Evolutionary conservation across 2,113 vertebrate genomes (phyloP), one percentile per base, ranked within the genome.

Genomic region (Rhizomys pruinosus): DNA sequence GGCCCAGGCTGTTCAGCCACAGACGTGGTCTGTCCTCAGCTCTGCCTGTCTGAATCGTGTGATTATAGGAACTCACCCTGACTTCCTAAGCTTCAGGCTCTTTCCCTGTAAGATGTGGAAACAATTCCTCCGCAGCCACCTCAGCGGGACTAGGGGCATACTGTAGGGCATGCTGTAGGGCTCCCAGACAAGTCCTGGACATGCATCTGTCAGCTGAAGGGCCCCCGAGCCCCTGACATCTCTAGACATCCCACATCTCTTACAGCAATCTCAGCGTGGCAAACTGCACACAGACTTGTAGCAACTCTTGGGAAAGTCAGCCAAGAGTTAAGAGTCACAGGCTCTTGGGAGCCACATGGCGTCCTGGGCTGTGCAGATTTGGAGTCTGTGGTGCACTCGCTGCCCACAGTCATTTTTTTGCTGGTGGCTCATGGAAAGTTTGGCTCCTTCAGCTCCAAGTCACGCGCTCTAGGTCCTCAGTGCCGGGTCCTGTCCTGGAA

Each of bases 351-450:
- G 59, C 55, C 63, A 73, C 84, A 85, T 11, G 42, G 94, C 91
- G 89, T 87, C 69, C 20, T 37, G 39, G 34, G 20, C 27, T 55
- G 59, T 85, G 47, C 81, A 82, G 39, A 63, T 82, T 79, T 59
- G 0, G 17, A 52, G 74, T 74, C 85, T 97, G 93, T 2, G 44
- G 96, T 81, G 80, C 17, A 5, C 66, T 57, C 17, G 7, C 66
- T 57, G 15, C 88, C 74, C 87, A 89, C 74, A 44, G 39, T 97
- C 87, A 95, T 95, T 90, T 92, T 37, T 96, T 96, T 91, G 20
- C n/a, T 3, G 0, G 82, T 95, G 90, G 95, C 97, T 98, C 98
- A 98, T 98, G 98, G 98, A 98, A 98, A 98, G 97, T 98, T 97
- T 97, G 96, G 92, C 95, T 98, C 17, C 92, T 89, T 93, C 91